Evolutionary conservation across 2,113 vertebrate genomes (phyloP).

Genomic region (Embiotoca jacksoni): DNA sequence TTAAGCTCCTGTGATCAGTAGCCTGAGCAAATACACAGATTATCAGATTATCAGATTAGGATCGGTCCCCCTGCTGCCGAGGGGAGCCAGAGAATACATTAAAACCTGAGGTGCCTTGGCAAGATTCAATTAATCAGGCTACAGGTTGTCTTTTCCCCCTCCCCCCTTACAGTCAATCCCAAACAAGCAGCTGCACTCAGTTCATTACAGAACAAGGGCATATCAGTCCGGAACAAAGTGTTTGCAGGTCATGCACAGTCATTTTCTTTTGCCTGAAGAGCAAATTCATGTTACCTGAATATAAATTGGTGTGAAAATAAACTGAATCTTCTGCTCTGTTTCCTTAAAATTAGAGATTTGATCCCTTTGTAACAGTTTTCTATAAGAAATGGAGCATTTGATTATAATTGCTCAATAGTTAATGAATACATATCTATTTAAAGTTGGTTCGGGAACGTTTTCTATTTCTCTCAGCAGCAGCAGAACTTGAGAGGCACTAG

Average conservation of each 20-base stretch:
- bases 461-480: conserved; percentile 36
- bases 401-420: conserved; percentile 51
- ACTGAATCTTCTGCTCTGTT: conserved; percentile 47
- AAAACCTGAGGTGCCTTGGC: conserved; percentile 62
- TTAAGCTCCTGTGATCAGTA: conserved; percentile 80
- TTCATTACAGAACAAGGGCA: conserved; percentile 53
- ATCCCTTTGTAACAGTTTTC: conserved; percentile 39
- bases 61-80: conserved; percentile 68
- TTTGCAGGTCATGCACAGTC: conserved; percentile 38
- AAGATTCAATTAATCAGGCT: conserved; percentile 75
- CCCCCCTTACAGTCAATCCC: conserved; percentile 51
- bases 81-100: conserved; percentile 72
- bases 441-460: conserved; percentile 53
- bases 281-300: conserved; percentile 43
- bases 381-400: conserved; percentile 46
- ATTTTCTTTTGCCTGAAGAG: conserved; percentile 56
- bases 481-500: not conserved
- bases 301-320: too few species aligned
- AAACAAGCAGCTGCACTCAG: conserved; percentile 33
- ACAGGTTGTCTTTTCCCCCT: conserved; percentile 58
- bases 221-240: conserved; percentile 52
- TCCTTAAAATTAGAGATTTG: conserved; percentile 39
- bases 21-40: conserved; percentile 81
- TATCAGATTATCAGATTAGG: conserved; percentile 83
- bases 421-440: conserved; percentile 62